Evolutionary conservation across 2,888 invertebrate genomes (phyloP).

Genomic region (Drosophila dives): DNA sequence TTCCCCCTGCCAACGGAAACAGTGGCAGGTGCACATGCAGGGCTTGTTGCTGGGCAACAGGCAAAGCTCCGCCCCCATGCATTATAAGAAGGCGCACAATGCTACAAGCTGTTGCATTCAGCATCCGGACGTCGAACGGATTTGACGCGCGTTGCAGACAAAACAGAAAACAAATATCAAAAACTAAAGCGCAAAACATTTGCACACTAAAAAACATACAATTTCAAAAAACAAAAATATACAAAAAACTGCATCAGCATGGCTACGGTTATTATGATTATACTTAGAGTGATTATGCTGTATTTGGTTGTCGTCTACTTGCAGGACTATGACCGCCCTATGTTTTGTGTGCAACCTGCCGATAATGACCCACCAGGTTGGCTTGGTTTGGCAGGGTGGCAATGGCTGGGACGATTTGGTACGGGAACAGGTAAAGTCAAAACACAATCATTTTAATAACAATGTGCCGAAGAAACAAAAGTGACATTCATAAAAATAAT

Average conservation of each 20-base stretch:
- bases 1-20: neutral
- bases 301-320: conserved; percentile 60
- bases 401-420: conserved; percentile 97
- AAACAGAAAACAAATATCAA: neutral
- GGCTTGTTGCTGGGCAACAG: neutral
- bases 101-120: conserved; percentile 3
- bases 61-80: neutral
- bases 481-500: neutral
- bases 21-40: neutral
- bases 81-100: neutral
- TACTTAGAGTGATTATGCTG: neutral
- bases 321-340: conserved; percentile 96
- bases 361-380: conserved; percentile 97
- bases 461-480: neutral
- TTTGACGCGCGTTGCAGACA: neutral
- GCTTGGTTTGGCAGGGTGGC: conserved; percentile 96
- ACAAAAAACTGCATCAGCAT: neutral
- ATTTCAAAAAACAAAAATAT: neutral
- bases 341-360: conserved; percentile 98
- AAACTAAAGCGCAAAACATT: too few species aligned
- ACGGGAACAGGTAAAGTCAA: conserved; percentile 89
- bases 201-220: neutral
- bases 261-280: neutral
- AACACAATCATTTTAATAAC: neutral
- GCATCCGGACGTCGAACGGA: neutral